Conservation (phyloP, 2,113 vertebrate species). For the Mugil cephalus region DNA sequence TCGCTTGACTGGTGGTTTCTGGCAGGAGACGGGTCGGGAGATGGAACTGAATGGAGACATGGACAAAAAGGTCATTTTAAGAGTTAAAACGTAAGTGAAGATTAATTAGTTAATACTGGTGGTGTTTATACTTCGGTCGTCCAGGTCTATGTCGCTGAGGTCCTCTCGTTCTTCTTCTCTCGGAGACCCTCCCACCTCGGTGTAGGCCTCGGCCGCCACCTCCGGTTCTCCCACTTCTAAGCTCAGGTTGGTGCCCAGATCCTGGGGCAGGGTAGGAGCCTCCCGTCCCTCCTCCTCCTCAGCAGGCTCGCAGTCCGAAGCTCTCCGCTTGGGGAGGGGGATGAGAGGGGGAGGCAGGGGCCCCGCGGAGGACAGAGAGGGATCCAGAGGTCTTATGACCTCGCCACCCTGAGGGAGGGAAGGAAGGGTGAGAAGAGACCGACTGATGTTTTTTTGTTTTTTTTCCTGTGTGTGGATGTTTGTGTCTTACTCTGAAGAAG, state of each 20-base stretch:
- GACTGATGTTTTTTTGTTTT: not conserved
- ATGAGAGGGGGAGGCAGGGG: conserved; percentile 88
- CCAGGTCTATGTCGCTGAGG: conserved; percentile 57
- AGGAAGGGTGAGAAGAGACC: not conserved
- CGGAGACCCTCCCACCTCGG: conserved; percentile 72
- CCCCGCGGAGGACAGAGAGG: conserved; percentile 55
- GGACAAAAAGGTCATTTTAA: not conserved
- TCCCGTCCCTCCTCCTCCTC: conserved; percentile 83
- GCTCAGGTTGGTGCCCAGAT: conserved; percentile 81
- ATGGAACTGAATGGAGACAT: conserved; percentile 46
- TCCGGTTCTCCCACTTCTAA: conserved; percentile 81
- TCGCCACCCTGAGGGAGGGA: conserved; percentile 84
- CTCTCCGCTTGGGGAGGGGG: conserved; percentile 82
- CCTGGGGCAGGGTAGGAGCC: conserved; percentile 80
- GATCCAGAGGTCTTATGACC: conserved; percentile 81
- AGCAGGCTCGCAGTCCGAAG: conserved; percentile 74
- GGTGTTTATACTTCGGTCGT: conserved; percentile 55
- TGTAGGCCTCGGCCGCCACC: conserved; percentile 80
- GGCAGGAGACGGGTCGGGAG: conserved; percentile 31
- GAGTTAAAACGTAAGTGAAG: not conserved
- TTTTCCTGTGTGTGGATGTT: not conserved
- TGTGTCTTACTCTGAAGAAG: conserved; percentile 87
- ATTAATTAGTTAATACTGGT: not conserved
- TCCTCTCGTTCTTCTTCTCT: conserved; percentile 57
- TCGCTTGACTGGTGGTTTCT: conserved; percentile 48